phyloP scores from a whole-genome alignment of 2,888 invertebrate species.

The Lasioglossum vierecki region DNA sequence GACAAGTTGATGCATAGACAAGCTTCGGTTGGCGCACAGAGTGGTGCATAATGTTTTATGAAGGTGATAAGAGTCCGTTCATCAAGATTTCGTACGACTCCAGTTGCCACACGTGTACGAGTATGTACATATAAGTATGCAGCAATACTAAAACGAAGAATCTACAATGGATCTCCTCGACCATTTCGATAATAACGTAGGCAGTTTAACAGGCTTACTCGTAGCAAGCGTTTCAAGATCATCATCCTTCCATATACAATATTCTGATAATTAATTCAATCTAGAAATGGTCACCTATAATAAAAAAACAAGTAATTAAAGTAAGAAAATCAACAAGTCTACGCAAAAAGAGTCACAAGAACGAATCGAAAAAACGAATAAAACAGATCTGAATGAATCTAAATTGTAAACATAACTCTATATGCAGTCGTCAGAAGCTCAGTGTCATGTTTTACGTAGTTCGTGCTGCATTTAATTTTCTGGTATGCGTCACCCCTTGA shows the following conservation, averaged over 20 bases:
- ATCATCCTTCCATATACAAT: background rate
- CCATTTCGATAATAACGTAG: background rate
- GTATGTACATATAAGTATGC: background rate
- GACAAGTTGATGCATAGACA: too few relatives aligned
- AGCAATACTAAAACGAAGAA: background rate
- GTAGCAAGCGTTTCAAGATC: background rate
- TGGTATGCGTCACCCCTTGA: background rate
- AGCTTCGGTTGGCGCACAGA: background rate
- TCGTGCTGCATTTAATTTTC: background rate
- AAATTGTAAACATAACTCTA: background rate
- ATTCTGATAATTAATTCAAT: background rate
- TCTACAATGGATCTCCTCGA: background rate
- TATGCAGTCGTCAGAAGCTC: conserved; percentile 1
- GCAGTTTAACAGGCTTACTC: too few relatives aligned
- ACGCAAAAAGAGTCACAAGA: background rate
- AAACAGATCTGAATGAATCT: background rate
- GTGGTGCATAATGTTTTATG: background rate
- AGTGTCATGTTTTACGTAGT: background rate
- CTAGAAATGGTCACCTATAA: background rate
- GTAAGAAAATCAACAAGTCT: background rate
- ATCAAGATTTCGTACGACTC: background rate
- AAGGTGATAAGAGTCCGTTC: background rate
- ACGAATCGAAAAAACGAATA: background rate
- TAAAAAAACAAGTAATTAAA: background rate
- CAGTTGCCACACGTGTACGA: background rate